phyloP scores from a whole-genome alignment of 2,888 invertebrate genomes.

The Chloroclysta siterata region DNA sequence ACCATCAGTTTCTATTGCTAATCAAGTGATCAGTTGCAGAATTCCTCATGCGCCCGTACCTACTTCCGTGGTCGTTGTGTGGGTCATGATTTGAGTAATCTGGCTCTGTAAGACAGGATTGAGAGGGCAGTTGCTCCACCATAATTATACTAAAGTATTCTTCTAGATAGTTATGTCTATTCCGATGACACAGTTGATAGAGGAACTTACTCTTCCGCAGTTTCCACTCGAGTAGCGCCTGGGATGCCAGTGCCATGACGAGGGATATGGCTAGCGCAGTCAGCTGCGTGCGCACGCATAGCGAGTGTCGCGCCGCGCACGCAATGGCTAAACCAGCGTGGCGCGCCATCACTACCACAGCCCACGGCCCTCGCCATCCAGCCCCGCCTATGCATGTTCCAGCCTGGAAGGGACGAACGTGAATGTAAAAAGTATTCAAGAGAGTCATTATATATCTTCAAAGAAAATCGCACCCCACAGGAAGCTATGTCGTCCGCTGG shows the following conservation, averaged over 20 bases:
- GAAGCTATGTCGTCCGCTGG: too few relatives aligned
- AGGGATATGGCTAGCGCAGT: constrained; percentile 74
- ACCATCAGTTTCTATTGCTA: not conserved
- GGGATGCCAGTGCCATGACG: constrained; percentile 65
- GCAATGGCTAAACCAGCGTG: constrained; percentile 86
- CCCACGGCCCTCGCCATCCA: constrained; percentile 86
- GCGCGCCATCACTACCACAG: constrained; percentile 72
- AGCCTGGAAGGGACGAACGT: constrained; percentile 48
- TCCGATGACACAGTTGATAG: not conserved
- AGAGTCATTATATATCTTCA: too few relatives aligned
- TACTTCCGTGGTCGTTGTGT: too few relatives aligned
- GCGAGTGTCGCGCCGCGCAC: constrained; percentile 86
- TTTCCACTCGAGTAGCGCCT: constrained; percentile 65
- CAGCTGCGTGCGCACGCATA: constrained; percentile 83
- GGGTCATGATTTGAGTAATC: too few relatives aligned
- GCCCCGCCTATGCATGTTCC: constrained; percentile 75
- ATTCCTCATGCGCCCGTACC: too few relatives aligned
- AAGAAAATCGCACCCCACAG: too few relatives aligned
- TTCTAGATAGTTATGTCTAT: too few relatives aligned
- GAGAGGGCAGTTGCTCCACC: too few relatives aligned
- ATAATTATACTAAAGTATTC: too few relatives aligned
- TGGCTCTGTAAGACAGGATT: too few relatives aligned
- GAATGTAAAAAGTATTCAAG: too few relatives aligned
- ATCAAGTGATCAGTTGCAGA: too few relatives aligned
- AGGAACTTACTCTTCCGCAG: constrained; percentile 54